Conservation (phyloP, 2,113 vertebrate species). For the Pipra filicauda region DNA sequence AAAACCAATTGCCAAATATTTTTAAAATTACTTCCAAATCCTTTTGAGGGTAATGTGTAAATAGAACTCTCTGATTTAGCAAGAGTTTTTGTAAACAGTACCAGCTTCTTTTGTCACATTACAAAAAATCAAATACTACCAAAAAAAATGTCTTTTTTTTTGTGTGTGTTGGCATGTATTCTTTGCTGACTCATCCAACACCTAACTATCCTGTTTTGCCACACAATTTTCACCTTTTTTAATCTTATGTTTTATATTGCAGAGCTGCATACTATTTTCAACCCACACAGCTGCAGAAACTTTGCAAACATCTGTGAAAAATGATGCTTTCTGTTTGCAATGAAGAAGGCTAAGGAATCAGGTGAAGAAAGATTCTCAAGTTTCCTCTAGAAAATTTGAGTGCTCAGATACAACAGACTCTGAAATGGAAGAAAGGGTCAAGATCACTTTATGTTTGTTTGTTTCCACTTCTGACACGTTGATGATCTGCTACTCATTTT, state of each 20-base stretch:
- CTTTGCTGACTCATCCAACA: background rate
- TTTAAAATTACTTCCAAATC: rapidly evolving
- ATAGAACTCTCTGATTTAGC: background rate
- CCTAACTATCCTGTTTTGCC: background rate
- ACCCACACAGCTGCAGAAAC: background rate
- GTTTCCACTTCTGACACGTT: background rate
- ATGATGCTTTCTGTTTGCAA: background rate
- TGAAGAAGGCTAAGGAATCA: background rate
- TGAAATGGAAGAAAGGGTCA: background rate
- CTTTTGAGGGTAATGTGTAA: rapidly evolving
- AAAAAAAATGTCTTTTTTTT: background rate
- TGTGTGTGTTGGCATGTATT: background rate
- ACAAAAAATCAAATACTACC: background rate
- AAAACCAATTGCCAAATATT: background rate
- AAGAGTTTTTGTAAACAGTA: background rate
- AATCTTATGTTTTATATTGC: background rate
- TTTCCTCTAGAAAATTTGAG: background rate
- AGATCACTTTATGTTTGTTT: background rate
- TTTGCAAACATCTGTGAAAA: background rate
- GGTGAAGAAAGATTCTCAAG: rapidly evolving
- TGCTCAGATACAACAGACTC: background rate
- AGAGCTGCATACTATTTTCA: background rate
- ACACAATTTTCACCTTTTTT: background rate
- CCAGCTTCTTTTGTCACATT: background rate
- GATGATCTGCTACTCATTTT: background rate